A percentile compares a stretch with the other conserved stretches of the same genome.
Conservation (phyloP, 37 sponge, comb jelly and placozoan species). For the Petrosia ficiformis region DNA sequence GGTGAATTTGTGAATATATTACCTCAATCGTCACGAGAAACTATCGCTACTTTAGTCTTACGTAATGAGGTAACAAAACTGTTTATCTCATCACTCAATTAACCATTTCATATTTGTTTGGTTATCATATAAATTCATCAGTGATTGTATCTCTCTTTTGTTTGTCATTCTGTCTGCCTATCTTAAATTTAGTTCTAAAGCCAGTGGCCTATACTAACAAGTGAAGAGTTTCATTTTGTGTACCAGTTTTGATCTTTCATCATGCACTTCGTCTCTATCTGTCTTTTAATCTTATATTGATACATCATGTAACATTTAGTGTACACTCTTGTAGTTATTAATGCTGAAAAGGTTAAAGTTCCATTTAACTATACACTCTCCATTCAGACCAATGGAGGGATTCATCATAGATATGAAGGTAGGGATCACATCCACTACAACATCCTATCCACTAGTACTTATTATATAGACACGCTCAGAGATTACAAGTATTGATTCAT, state of each 20-base stretch:
- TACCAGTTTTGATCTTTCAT: neutral
- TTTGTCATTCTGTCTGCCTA: neutral
- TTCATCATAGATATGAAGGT: constrained; percentile 90
- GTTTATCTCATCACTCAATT: neutral
- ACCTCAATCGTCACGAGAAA: constrained; percentile 31
- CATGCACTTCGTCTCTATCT: neutral
- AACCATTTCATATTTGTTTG: neutral
- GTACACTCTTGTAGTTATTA: constrained; percentile 64
- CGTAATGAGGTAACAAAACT: constrained; percentile 52
- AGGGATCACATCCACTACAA: neutral
- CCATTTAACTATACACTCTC: constrained; percentile 81
- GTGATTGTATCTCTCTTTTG: no score
- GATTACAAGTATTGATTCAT: constrained; percentile 48
- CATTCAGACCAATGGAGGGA: constrained; percentile 87
- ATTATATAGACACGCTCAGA: constrained; percentile 49
- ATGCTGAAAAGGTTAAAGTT: constrained; percentile 73
- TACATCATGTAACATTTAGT: neutral
- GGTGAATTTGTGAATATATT: constrained; percentile 79
- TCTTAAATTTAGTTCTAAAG: no score
- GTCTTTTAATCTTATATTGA: neutral
- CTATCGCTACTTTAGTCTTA: constrained; percentile 46
- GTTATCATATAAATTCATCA: no score
- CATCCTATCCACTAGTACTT: neutral
- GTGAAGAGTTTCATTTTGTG: no score
- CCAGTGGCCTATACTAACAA: no score